phyloP scores from a whole-genome alignment of 2,797 vertebrate species.

The Platalea minor region DNA sequence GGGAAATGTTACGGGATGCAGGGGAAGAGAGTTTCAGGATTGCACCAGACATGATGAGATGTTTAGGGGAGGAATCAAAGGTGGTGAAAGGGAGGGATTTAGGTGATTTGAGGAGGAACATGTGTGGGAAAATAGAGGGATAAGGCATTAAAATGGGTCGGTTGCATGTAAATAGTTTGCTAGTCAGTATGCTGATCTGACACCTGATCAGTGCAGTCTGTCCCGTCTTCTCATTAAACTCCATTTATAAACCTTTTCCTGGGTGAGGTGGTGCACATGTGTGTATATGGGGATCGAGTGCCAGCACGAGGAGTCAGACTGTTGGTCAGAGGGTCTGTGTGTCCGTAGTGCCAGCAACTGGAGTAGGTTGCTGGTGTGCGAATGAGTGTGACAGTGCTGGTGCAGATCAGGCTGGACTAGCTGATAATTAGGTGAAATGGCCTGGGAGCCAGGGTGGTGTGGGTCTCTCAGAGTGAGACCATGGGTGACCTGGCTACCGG shows the following conservation, averaged over 20 bases:
- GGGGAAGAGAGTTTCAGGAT: background rate
- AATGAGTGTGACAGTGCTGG: background rate
- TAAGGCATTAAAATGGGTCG: background rate
- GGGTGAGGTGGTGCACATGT: background rate
- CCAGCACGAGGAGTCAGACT: background rate
- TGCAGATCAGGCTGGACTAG: background rate
- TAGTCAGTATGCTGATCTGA: background rate
- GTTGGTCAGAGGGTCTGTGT: background rate
- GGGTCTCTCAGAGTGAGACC: background rate
- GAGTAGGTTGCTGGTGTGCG: rapidly evolving
- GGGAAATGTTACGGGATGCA: background rate
- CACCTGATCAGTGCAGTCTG: background rate
- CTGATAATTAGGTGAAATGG: background rate
- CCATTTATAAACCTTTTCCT: background rate
- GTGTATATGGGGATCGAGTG: background rate
- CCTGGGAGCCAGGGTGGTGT: background rate
- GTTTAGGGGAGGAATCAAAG: background rate
- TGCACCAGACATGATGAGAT: background rate
- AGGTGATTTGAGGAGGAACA: background rate
- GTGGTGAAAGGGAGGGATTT: background rate
- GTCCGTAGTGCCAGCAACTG: background rate
- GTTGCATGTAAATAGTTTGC: background rate
- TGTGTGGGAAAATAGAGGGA: background rate
- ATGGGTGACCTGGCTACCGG: background rate
- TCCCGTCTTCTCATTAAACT: background rate